phyloP scores from a whole-genome alignment of 2,113 vertebrate genomes.

The Lota lota region DNA sequence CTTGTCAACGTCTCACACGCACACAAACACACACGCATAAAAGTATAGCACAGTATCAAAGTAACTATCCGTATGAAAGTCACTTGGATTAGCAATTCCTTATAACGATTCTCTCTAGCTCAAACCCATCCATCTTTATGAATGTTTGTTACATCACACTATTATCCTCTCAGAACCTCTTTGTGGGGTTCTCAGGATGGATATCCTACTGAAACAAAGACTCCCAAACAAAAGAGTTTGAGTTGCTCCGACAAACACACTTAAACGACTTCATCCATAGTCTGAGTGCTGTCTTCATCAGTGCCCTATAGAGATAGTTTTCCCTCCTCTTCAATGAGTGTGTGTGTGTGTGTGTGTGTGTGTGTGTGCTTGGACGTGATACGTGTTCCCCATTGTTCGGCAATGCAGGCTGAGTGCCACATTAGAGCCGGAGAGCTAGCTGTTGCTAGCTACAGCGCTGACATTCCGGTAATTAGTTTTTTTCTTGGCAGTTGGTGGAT shows the following conservation, averaged over 20 bases:
- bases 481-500: conserved; percentile 20
- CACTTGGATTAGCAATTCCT: too few relatives aligned
- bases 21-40: background rate
- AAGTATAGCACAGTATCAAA: conserved; percentile 10
- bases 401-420: conserved; percentile 42
- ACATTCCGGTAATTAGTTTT: conserved; percentile 62
- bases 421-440: conserved; percentile 29
- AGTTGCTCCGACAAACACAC: conserved; percentile 39
- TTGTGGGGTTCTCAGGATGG: background rate
- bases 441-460: conserved; percentile 42
- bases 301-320: conserved; percentile 34
- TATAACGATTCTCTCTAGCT: background rate
- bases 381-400: conserved; percentile 45
- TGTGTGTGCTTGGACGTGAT: conserved; percentile 27
- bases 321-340: conserved; percentile 12
- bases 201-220: too few relatives aligned
- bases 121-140: conserved; percentile 27
- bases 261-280: conserved; percentile 15
- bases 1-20: conserved; percentile 37
- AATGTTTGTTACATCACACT: conserved; percentile 24
- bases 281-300: conserved; percentile 21
- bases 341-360: background rate
- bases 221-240: too few relatives aligned
- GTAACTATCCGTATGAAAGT: too few relatives aligned
- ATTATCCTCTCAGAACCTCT: conserved; percentile 21